These are phyloP conservation scores for Zoanthus sociatus DNA, from an alignment of 92 coral and sea anemone species.

Conservation along the genomic window DNA sequence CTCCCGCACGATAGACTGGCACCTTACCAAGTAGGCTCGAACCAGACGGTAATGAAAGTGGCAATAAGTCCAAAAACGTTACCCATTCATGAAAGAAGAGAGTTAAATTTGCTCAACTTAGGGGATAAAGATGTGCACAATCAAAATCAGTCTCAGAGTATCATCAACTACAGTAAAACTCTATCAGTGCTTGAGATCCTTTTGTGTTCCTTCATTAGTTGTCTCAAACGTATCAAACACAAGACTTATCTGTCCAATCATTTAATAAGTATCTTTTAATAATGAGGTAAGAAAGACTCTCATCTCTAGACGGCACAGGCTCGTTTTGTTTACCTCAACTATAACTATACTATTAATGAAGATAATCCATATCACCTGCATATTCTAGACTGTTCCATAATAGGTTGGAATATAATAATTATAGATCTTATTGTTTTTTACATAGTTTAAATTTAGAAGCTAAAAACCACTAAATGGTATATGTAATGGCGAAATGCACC, in stretches of 20 bases:
- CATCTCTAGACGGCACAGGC: not conserved
- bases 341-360: no score
- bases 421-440: no score
- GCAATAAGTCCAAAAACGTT: not conserved
- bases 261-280: not conserved
- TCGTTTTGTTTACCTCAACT: not conserved
- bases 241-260: not conserved
- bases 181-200: not conserved
- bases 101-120: not conserved
- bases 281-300: not conserved
- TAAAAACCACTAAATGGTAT: no score
- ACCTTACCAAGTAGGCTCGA: no score
- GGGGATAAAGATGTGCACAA: not conserved
- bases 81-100: not conserved
- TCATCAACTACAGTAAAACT: not conserved
- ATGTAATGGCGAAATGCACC: no score
- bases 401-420: no score
- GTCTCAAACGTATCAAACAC: not conserved
- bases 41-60: not conserved
- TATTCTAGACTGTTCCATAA: no score
- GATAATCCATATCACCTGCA: no score
- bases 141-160: not conserved
- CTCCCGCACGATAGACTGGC: no score
- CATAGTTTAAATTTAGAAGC: no score
- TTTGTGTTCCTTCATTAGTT: not conserved